Percentiles rank a stretch among this genome's conserved stretches.
phyloP scores from a whole-genome alignment of 2,797 vertebrate species.

The Cirrhinus mrigala region DNA sequence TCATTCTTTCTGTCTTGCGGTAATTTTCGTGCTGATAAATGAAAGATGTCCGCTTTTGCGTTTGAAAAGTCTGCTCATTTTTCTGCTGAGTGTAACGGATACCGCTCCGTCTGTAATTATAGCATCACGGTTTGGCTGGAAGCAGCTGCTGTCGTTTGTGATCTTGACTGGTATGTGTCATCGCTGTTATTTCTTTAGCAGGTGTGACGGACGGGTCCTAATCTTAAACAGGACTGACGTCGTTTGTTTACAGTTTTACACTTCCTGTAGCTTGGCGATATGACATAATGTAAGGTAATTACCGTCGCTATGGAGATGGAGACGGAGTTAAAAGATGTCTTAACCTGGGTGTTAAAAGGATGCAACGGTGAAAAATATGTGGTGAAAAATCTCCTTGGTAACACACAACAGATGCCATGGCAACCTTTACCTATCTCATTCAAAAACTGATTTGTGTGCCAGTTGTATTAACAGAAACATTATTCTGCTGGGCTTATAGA shows the following conservation, averaged over 20 bases:
- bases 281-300: conserved; percentile 40
- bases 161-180: conserved; percentile 8
- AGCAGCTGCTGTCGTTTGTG: conserved; percentile 20
- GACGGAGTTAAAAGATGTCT: conserved; percentile 27
- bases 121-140: conserved; percentile 12
- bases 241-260: conserved; percentile 18
- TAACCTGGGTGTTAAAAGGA: conserved; percentile 50
- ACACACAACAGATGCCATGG: conserved; percentile 60
- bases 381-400: conserved; percentile 55
- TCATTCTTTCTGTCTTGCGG: neutral
- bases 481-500: neutral
- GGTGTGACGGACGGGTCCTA: conserved; percentile 26
- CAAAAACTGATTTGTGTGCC: conserved; percentile 39
- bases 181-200: conserved; percentile 21
- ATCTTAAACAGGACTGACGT: conserved; percentile 26
- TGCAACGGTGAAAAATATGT: conserved; percentile 48
- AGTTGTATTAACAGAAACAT: conserved; percentile 37
- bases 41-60: neutral
- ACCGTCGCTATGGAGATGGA: conserved; percentile 38
- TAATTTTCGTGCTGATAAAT: conserved; percentile 28
- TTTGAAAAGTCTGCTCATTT: neutral
- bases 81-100: conserved; percentile 19
- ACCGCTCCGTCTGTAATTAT: conserved; percentile 32
- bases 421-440: conserved; percentile 44
- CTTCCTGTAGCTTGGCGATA: conserved; percentile 32